Conservation (phyloP, 2,888 invertebrate species). For the Parapristionchus giblindavisi region DNA sequence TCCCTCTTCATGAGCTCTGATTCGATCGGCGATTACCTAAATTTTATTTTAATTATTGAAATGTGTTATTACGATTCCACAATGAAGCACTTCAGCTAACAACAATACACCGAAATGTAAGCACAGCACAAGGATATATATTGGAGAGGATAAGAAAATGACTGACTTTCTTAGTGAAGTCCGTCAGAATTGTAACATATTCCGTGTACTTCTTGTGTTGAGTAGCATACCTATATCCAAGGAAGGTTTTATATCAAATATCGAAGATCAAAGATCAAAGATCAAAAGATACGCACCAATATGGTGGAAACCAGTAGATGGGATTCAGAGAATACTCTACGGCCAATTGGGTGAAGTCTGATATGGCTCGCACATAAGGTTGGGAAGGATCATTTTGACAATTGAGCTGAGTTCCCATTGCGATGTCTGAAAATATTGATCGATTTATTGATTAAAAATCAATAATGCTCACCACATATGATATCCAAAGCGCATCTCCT, state of each 20-base stretch:
- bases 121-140: no score
- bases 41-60: no score
- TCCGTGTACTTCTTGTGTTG: no score
- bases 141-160: no score
- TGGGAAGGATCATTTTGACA: constrained; percentile 31
- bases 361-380: constrained; percentile 18
- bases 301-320: constrained; percentile 11
- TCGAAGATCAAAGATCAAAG: no score
- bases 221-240: no score
- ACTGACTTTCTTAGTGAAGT: no score
- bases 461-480: constrained; percentile 41
- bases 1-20: neutral
- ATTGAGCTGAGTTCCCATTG: constrained; percentile 33
- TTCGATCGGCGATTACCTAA: constrained; percentile 34
- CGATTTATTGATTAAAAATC: no score
- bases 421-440: constrained; percentile 28
- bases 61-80: no score
- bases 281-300: constrained; percentile 24
- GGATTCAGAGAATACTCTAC: constrained; percentile 9
- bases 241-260: no score
- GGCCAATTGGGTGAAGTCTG: constrained; percentile 5
- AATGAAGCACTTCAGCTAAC: no score
- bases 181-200: neutral
- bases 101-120: neutral
- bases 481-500: constrained; percentile 73